A percentile compares a stretch with the other conserved stretches of the same genome.
Evolutionary conservation across 2,888 invertebrate genomes (phyloP).

Genomic region (Carabus problematicus): DNA sequence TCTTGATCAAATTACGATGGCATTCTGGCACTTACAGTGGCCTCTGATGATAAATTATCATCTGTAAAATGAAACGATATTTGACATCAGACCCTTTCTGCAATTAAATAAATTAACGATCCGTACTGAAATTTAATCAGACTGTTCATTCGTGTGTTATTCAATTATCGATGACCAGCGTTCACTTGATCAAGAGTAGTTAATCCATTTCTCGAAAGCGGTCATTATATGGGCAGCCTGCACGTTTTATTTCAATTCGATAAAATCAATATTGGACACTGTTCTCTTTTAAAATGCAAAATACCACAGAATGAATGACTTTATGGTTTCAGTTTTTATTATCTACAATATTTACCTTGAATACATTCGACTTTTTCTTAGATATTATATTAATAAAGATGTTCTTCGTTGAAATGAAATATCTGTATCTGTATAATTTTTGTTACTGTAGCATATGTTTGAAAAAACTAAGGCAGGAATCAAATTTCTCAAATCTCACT

Average conservation of each 20-base stretch:
- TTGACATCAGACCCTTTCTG: no score
- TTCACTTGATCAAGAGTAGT: conserved; percentile 15
- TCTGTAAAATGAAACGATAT: background rate
- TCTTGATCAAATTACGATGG: no score
- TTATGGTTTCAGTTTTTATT: no score
- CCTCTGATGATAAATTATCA: background rate
- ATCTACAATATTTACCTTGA: no score
- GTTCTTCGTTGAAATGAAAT: background rate
- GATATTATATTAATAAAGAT: no score
- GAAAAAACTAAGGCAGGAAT: no score
- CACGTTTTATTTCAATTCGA: conserved; percentile 23
- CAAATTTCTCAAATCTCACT: no score
- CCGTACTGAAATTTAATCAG: conserved; percentile 13
- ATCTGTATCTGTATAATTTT: background rate
- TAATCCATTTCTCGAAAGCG: conserved; percentile 20
- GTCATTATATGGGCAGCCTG: conserved; percentile 17
- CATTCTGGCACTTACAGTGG: background rate
- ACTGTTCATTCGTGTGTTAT: conserved; percentile 17
- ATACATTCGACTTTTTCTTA: no score
- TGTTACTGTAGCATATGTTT: no score
- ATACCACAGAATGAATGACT: no score
- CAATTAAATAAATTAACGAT: conserved; percentile 27
- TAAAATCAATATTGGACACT: conserved; percentile 20
- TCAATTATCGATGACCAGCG: conserved; percentile 24
- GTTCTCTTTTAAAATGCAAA: no score